Percentiles rank a stretch among this genome's conserved stretches.
Conservation (phyloP, 2,888 invertebrate species). For the Polyommatus iphigenia region DNA sequence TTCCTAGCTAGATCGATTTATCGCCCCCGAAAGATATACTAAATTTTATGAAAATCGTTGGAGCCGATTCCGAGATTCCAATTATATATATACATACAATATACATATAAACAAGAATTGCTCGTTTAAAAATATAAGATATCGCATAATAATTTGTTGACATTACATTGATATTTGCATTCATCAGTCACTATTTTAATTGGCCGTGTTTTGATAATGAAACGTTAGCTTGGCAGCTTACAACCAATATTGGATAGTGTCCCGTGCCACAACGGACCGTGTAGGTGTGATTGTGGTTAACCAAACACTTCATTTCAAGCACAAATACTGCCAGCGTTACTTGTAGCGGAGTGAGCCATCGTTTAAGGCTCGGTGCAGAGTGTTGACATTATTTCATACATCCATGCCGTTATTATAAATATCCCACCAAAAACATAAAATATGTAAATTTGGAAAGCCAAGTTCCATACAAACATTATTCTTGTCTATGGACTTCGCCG, state of each 20-base stretch:
- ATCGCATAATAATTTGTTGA: background rate
- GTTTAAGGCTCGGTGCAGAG: background rate
- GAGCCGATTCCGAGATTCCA: too few relatives aligned
- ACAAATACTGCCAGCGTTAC: slow-evolving; percentile 10
- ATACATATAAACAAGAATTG: too few relatives aligned
- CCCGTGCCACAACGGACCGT: background rate
- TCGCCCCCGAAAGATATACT: too few relatives aligned
- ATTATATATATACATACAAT: too few relatives aligned
- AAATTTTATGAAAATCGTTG: too few relatives aligned
- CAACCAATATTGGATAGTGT: slow-evolving; percentile 3
- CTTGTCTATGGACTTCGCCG: too few relatives aligned
- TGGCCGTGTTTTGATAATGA: background rate
- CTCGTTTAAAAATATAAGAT: too few relatives aligned
- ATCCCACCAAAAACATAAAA: too few relatives aligned
- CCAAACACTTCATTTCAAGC: slow-evolving; percentile 24
- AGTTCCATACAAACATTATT: too few relatives aligned
- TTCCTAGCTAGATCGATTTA: too few relatives aligned
- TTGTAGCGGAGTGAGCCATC: background rate
- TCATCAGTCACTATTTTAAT: background rate
- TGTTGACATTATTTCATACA: background rate
- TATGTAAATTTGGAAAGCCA: too few relatives aligned
- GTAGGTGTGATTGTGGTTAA: slow-evolving; percentile 27
- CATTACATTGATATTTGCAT: background rate
- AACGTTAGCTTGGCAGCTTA: background rate
- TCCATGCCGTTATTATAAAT: background rate